phyloP scores from a whole-genome alignment of 2,113 vertebrate genomes.

The Saccopteryx bilineata region DNA sequence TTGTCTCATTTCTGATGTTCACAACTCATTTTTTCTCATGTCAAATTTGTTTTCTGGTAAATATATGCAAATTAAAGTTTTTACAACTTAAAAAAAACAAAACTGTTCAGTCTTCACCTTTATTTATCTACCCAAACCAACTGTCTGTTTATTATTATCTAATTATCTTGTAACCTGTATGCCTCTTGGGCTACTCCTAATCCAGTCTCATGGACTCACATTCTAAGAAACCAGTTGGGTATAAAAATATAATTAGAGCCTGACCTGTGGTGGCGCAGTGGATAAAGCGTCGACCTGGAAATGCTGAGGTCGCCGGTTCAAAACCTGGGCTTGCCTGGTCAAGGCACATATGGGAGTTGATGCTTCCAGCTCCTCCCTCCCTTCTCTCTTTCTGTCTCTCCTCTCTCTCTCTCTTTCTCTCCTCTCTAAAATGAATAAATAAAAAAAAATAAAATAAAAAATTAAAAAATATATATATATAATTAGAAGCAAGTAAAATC shows the following conservation, averaged over 20 bases:
- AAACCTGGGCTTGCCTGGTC: no score
- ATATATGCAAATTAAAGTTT: neutral
- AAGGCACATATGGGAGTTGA: no score
- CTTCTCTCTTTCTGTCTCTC: no score
- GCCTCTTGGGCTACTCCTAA: neutral
- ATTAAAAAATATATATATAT: no score
- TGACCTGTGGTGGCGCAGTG: no score
- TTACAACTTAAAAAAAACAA: neutral
- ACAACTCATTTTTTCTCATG: neutral
- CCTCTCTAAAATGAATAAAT: no score
- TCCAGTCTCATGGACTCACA: neutral
- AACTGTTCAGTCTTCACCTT: neutral
- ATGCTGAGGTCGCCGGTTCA: no score
- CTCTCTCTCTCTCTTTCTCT: no score
- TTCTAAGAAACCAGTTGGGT: constrained; percentile 5
- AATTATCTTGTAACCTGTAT: constrained; percentile 37
- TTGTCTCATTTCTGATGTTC: neutral
- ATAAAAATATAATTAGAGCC: constrained; percentile 64
- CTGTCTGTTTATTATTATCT: neutral
- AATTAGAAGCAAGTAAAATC: constrained; percentile 57
- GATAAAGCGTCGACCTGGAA: no score
- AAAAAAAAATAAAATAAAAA: no score
- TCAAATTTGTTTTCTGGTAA: constrained; percentile 12
- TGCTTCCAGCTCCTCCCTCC: no score
- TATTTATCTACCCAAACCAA: neutral